These are phyloP conservation scores for Rhinolophus ferrumequinum DNA, from an alignment of 2,113 vertebrate genomes.

Conservation along the genomic window DNA sequence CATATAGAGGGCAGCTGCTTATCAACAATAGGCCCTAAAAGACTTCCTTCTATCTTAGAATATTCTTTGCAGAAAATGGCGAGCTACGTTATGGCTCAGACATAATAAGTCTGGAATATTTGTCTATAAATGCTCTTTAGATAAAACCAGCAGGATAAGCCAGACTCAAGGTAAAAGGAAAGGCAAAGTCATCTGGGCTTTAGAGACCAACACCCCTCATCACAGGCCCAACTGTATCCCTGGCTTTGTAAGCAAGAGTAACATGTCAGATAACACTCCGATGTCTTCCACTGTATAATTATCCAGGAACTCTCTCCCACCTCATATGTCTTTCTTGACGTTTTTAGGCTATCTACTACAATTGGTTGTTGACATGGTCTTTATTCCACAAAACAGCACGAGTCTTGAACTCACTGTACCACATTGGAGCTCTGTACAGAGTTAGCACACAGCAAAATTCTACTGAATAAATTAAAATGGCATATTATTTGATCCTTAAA, in stretches of 20 bases:
- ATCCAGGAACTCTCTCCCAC: background rate
- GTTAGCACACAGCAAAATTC: background rate
- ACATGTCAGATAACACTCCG: background rate
- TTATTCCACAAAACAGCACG: background rate
- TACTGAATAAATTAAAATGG: background rate
- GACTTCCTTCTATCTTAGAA: background rate
- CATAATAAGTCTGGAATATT: background rate
- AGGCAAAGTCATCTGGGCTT: background rate
- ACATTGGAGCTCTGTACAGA: background rate
- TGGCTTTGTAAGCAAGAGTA: background rate
- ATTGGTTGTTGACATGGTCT: background rate
- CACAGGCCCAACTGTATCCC: background rate
- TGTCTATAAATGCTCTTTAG: background rate
- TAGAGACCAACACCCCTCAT: background rate
- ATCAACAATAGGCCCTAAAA: background rate
- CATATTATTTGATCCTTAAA: background rate
- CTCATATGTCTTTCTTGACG: background rate
- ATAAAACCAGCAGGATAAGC: background rate
- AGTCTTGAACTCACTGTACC: background rate
- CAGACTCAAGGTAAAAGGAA: background rate
- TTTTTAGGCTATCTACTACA: background rate
- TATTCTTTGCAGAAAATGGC: background rate
- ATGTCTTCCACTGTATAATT: background rate
- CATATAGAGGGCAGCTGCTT: background rate
- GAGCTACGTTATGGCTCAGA: background rate